These are phyloP conservation scores for Imbricaverruca yamaguchii DNA, from an alignment of 2,888 invertebrate species.

Conservation along the genomic window DNA sequence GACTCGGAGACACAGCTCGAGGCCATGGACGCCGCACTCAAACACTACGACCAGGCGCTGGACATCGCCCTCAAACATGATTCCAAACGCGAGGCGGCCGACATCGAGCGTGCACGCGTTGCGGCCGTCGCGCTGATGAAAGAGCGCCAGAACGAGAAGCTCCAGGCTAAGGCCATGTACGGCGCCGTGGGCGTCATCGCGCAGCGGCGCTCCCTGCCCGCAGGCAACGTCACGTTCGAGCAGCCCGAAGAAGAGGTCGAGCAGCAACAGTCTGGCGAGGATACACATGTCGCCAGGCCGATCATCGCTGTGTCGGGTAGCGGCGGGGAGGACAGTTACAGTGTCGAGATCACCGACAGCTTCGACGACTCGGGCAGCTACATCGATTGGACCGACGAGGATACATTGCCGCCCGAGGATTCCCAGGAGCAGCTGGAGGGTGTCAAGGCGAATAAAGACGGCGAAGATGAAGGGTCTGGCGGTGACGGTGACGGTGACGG, in stretches of 20 bases:
- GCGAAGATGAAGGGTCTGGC: not conserved
- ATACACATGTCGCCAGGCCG: not conserved
- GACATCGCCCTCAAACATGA: not conserved
- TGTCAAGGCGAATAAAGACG: not conserved
- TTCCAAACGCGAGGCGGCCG: not conserved
- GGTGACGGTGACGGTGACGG: not conserved
- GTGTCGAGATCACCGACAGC: not conserved
- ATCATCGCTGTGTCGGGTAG: not conserved
- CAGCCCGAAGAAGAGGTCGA: not conserved
- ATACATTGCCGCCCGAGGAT: slow-evolving; percentile 3
- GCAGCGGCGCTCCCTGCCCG: not conserved
- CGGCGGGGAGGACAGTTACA: not conserved
- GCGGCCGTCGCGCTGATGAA: not conserved
- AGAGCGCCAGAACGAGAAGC: not conserved
- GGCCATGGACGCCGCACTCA: not conserved
- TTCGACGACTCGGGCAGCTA: slow-evolving; percentile 6
- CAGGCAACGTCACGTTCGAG: not conserved
- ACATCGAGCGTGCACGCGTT: not conserved
- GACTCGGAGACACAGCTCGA: not conserved
- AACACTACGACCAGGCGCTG: slow-evolving; percentile 2
- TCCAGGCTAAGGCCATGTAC: not conserved
- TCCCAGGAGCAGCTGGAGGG: not conserved
- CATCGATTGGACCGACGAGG: slow-evolving; percentile 19
- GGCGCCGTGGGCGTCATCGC: not conserved
- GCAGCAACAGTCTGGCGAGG: not conserved